A percentile compares a stretch with the other conserved stretches of the same genome.
phyloP scores from a whole-genome alignment of 1,140 invertebrate genomes.

The Drosophila guanche region DNA sequence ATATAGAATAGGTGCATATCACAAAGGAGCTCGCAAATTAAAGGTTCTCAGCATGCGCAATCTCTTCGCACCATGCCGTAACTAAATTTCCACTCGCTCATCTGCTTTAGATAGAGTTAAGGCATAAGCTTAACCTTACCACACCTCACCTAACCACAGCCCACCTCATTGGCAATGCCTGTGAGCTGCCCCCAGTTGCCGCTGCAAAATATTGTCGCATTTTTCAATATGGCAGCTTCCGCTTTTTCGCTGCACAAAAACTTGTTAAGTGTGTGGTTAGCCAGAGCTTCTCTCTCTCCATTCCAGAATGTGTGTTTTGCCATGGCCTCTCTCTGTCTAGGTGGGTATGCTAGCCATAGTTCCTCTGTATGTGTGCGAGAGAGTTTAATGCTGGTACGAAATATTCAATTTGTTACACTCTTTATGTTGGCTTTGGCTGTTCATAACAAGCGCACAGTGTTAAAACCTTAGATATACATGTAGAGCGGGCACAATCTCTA shows the following conservation, averaged over 20 bases:
- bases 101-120: conserved; percentile 3
- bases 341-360: neutral
- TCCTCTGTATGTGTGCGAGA: conserved; percentile 4
- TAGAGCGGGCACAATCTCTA: neutral
- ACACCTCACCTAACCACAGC: conserved; percentile 15
- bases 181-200: neutral
- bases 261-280: conserved; percentile 77
- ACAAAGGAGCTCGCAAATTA: conserved; percentile 46
- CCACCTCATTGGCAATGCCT: conserved; percentile 31
- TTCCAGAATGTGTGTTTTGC: neutral
- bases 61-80: conserved; percentile 37
- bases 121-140: conserved; percentile 23
- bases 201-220: conserved; percentile 73
- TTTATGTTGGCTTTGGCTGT: conserved; percentile 72
- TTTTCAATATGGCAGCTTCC: conserved; percentile 65
- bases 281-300: conserved; percentile 5
- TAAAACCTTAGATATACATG: conserved; percentile 55
- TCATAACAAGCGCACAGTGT: conserved; percentile 46
- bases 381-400: conserved; percentile 42
- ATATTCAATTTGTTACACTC: conserved; percentile 79
- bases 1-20: conserved; percentile 7
- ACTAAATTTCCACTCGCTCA: conserved; percentile 46
- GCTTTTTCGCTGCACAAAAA: conserved; percentile 54
- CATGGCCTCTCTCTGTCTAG: neutral
- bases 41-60: conserved; percentile 29